phyloP scores from a whole-genome alignment of 1,140 invertebrate genomes.

The Heliconius hewitsoni region DNA sequence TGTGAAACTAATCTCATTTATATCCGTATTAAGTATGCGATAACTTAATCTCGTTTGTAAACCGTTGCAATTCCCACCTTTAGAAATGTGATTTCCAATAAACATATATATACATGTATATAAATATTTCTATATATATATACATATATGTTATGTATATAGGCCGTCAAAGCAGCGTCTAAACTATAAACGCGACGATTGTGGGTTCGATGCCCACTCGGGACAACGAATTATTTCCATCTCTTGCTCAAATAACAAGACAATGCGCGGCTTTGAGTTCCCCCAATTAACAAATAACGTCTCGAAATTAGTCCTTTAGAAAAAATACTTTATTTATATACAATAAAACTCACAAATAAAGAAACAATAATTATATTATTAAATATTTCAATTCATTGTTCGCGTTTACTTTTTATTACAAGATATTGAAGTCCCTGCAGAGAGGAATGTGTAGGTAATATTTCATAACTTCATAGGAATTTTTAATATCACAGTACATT shows the following conservation, averaged over 20 bases:
- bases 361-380: neutral
- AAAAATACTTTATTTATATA: too few relatives aligned
- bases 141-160: neutral
- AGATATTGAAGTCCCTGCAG: neutral
- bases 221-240: too few relatives aligned
- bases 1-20: slow-evolving; percentile 4
- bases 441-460: neutral
- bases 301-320: too few relatives aligned
- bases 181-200: too few relatives aligned
- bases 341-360: neutral
- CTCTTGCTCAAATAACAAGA: too few relatives aligned
- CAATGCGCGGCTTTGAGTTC: too few relatives aligned
- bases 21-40: neutral
- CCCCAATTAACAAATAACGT: too few relatives aligned
- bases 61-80: neutral
- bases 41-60: neutral
- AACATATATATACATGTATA: neutral
- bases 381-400: neutral
- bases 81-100: neutral
- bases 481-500: slow-evolving; percentile 5
- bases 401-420: neutral
- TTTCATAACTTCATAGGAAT: slow-evolving; percentile 2
- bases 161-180: neutral
- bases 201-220: too few relatives aligned
- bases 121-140: too few relatives aligned